Evolutionary conservation across 2,113 vertebrate genomes (phyloP).

Genomic region (Pyxicephalus adspersus): DNA sequence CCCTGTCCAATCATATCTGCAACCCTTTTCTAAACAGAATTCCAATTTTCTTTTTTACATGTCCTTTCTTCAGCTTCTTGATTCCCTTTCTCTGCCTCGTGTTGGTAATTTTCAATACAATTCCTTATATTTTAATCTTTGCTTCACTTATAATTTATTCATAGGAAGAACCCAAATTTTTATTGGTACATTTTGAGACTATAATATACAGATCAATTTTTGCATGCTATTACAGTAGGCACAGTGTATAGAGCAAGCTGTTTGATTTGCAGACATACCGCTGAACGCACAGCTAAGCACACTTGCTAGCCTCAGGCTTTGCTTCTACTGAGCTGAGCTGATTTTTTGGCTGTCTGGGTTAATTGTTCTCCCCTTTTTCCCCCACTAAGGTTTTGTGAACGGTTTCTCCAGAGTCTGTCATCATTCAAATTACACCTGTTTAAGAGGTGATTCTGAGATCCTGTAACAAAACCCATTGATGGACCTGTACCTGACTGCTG

Average conservation of each 20-base stretch:
- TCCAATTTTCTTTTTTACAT: not conserved
- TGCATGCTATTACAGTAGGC: not conserved
- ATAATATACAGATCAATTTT: not conserved
- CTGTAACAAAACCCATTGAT: not conserved
- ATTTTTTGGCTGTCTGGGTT: not conserved
- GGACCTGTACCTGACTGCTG: not conserved
- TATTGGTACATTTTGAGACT: not conserved
- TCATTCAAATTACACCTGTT: not conserved
- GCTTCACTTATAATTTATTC: not conserved
- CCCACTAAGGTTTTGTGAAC: not conserved
- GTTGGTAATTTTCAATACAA: not conserved
- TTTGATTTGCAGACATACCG: not conserved
- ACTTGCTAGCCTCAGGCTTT: not conserved
- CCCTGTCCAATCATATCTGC: slow-evolving; percentile 1
- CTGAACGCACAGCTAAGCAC: not conserved
- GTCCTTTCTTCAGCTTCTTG: not conserved
- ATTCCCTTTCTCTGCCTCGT: not conserved
- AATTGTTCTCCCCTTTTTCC: not conserved
- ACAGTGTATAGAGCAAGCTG: not conserved
- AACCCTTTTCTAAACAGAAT: not conserved
- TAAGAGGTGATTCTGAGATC: not conserved
- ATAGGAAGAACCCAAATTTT: no score
- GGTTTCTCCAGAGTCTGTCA: not conserved
- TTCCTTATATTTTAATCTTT: not conserved
- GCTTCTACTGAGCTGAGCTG: not conserved